Conservation (phyloP, 2,113 vertebrate species). For the Dasypus novemcinctus region DNA sequence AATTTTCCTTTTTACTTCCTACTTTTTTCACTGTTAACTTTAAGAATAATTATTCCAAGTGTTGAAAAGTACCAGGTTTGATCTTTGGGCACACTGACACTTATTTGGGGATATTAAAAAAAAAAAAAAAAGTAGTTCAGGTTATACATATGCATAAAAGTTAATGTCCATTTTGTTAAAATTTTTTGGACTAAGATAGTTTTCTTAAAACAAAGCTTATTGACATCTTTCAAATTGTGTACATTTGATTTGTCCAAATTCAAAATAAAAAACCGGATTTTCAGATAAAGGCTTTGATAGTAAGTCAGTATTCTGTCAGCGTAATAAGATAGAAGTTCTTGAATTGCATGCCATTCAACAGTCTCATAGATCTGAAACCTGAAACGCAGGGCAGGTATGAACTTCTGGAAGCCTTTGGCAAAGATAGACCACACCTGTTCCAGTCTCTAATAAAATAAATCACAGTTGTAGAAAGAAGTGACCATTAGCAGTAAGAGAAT, state of each 20-base stretch:
- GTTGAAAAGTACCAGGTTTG: background rate
- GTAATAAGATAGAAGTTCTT: constrained; percentile 61
- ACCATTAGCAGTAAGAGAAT: constrained; percentile 57
- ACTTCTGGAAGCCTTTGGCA: constrained; percentile 64
- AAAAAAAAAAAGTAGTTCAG: background rate
- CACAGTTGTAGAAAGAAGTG: constrained; percentile 50
- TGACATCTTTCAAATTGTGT: background rate
- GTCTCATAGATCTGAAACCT: constrained; percentile 52
- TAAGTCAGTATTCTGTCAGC: background rate
- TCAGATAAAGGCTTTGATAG: constrained; percentile 18
- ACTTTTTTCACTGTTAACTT: constrained; percentile 38
- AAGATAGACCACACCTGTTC: constrained; percentile 68
- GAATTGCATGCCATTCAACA: constrained; percentile 23
- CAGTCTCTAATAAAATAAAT: constrained; percentile 54
- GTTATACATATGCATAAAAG: background rate
- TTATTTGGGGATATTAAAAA: background rate
- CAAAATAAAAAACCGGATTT: background rate
- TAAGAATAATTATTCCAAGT: background rate
- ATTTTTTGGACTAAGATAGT: background rate
- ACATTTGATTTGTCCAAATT: background rate
- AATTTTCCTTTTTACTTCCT: constrained; percentile 18
- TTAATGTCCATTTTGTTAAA: background rate
- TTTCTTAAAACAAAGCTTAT: background rate
- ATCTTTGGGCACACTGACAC: background rate
- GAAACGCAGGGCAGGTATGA: constrained; percentile 58